Percentiles rank a stretch among this genome's conserved stretches.
Evolutionary conservation across 2,113 vertebrate genomes (phyloP).

Genomic region (Eudorcas thomsonii): DNA sequence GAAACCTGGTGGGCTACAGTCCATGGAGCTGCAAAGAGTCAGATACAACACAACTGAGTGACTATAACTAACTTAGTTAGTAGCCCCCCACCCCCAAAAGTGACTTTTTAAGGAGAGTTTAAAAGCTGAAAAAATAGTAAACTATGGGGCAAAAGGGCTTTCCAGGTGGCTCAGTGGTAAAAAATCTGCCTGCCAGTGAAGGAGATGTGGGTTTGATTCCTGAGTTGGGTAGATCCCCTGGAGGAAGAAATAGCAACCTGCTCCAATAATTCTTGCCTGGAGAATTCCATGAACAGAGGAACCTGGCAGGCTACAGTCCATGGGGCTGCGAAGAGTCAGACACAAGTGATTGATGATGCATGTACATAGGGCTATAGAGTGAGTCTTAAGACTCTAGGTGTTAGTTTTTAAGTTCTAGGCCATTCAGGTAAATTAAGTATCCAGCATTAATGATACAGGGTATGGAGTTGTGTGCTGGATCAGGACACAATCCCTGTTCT

Average conservation of each 20-base stretch:
- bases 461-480: background rate
- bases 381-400: background rate
- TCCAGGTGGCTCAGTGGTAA: background rate
- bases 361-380: background rate
- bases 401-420: slow-evolving; percentile 10
- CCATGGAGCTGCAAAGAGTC: background rate
- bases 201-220: background rate
- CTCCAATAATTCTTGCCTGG: background rate
- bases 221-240: background rate
- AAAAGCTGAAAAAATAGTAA: slow-evolving; percentile 7
- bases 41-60: background rate
- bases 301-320: background rate
- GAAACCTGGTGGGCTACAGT: background rate
- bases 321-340: background rate
- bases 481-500: background rate
- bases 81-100: background rate
- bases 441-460: background rate
- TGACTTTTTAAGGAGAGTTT: slow-evolving; percentile 2
- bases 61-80: background rate
- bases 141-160: background rate
- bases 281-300: background rate
- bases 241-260: background rate
- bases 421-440: background rate
- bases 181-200: background rate
- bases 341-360: background rate